These are phyloP conservation scores for Epirrhoe alternata DNA, from an alignment of 2,888 invertebrate species.

Conservation along the genomic window DNA sequence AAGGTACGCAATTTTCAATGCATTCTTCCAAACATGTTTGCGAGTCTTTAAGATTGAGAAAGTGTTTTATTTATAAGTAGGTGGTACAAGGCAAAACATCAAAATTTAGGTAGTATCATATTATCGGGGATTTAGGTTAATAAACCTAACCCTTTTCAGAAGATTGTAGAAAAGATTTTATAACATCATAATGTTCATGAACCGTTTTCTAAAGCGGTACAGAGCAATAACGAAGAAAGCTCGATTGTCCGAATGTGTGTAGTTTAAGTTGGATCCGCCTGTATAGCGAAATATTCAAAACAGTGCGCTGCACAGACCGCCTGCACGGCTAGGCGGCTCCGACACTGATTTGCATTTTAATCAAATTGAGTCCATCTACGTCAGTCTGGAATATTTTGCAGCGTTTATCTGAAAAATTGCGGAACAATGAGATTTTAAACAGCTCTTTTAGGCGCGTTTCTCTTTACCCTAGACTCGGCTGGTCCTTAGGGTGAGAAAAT, in stretches of 20 bases:
- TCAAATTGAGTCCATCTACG: constrained; percentile 47
- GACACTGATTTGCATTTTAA: constrained; percentile 58
- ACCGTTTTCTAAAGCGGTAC: not conserved
- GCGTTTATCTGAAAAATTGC: constrained; percentile 46
- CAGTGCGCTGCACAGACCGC: constrained; percentile 29
- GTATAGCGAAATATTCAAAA: constrained; percentile 42
- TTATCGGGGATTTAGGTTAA: too few species aligned
- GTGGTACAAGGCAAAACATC: too few species aligned
- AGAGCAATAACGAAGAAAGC: not conserved
- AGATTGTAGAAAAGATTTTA: too few species aligned
- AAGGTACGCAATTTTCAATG: not conserved
- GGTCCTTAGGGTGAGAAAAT: too few species aligned
- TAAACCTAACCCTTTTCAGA: too few species aligned
- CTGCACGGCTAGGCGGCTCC: constrained; percentile 18
- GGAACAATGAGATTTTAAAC: not conserved
- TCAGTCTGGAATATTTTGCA: constrained; percentile 34
- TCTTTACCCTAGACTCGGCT: too few species aligned
- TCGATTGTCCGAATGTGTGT: not conserved
- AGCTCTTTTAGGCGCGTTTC: not conserved
- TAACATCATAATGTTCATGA: too few species aligned
- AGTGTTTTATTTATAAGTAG: too few species aligned
- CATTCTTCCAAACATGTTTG: not conserved
- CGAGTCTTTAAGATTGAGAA: too few species aligned
- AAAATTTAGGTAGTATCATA: too few species aligned
- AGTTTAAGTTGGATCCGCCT: constrained; percentile 6